Base-by-base conservation (phyloP, 1,140 invertebrate genomes). In the Lanistes nyassanus region DNA sequence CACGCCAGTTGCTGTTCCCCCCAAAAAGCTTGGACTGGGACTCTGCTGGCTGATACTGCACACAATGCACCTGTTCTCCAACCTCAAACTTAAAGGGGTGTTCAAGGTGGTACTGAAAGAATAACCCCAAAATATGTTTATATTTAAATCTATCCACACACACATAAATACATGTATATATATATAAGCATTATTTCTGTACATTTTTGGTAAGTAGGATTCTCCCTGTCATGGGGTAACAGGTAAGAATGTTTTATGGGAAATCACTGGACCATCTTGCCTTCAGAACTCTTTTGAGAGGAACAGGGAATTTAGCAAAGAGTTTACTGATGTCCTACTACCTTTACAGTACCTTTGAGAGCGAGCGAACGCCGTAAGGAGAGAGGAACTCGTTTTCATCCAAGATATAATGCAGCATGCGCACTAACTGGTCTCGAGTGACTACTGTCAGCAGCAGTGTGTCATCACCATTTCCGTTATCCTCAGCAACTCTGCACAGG, bases 1-100 rank as follows among this genome's bases (percentile, higher is more conserved):
- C 90, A 60, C 90, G 83, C 89, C 90, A 90, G 80, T 90, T 90
- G 78, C 88, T 89, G 82, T 90, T 90, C 11, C 90, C 90, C n/a
- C 90, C 89, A 83, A 90, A 90, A 77, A 90, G 76, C 55, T 86
- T 82, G 19, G 85, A 83, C 47, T 80, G 81, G 0, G 89, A 90
- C 69, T 90, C 89, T 29, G 86, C 88, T 1, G 90, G 86, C 55
- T 83, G 81, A 76, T 89, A 90, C 3, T 80, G 70, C 13, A 90
- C 87, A 56, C 82, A 82, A 74, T 87, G 83, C 5, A 74, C 70
- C 37, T 78, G 60, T 11, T 79, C 81, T 29, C 79, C 80, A 11
- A 83, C 51, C 47, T 86, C 62, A n/a, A 87, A 74, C 26, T 70
- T 76, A 76, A 85, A 89, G 37, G 85, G 84, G 29, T 87, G 51